Conservation (phyloP, 2,113 vertebrate genomes). For the Pluvialis apricaria region DNA sequence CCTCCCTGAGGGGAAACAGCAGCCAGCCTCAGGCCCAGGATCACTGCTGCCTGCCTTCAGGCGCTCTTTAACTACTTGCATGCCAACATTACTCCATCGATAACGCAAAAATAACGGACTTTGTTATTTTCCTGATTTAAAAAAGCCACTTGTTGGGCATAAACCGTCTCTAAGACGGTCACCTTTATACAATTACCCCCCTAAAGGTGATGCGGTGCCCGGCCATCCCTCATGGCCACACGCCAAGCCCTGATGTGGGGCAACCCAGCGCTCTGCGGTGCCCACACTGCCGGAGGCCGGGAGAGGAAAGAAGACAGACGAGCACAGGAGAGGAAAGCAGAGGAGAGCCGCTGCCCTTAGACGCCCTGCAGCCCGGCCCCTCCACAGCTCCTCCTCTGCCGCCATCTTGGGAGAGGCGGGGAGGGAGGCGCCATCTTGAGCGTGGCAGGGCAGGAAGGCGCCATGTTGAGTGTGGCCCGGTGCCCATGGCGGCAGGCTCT, state of each 20-base stretch:
- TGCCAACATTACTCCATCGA: accelerated
- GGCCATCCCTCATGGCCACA: slow-evolving; percentile 81
- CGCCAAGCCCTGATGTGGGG: slow-evolving; percentile 57
- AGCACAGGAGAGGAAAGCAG: too few relatives aligned
- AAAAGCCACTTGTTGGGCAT: not conserved
- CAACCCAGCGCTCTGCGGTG: not conserved
- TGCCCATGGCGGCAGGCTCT: accelerated
- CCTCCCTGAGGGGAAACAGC: not conserved
- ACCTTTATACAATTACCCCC: not conserved
- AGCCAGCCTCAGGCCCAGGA: accelerated
- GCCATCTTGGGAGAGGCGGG: not conserved
- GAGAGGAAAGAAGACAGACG: too few relatives aligned
- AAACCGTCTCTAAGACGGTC: not conserved
- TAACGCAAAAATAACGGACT: not conserved
- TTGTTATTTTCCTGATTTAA: not conserved
- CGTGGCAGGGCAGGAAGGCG: not conserved
- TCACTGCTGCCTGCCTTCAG: too few relatives aligned
- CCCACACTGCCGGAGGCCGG: accelerated
- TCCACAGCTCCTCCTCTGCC: not conserved
- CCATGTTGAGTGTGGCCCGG: not conserved
- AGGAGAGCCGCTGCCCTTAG: accelerated
- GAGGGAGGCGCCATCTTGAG: not conserved
- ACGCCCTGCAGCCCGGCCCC: accelerated
- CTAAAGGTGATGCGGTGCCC: slow-evolving; percentile 11
- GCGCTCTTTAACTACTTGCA: accelerated